These are phyloP conservation scores for Bovichtus diacanthus DNA, from an alignment of 2,797 vertebrate genomes.

Conservation along the genomic window DNA sequence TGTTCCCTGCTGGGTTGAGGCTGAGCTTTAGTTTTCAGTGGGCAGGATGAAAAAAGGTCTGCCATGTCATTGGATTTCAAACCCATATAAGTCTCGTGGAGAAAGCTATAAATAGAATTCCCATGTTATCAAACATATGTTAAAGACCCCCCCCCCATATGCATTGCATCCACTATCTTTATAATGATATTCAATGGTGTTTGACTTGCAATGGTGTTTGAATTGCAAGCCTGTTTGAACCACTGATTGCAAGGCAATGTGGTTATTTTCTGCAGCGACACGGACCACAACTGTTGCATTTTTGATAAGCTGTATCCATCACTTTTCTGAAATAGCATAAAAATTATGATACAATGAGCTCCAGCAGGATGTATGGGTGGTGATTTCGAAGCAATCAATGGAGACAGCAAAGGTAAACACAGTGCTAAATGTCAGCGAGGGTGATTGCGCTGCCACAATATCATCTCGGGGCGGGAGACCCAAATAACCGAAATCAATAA, in stretches of 20 bases:
- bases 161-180: conserved; percentile 26
- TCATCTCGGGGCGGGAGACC: conserved; percentile 67
- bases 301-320: conserved; percentile 78
- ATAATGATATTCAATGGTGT: conserved; percentile 48
- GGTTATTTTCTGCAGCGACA: conserved; percentile 58
- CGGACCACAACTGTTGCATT: conserved; percentile 70
- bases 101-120: conserved; percentile 39
- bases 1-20: conserved; percentile 32
- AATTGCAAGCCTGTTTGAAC: conserved; percentile 48
- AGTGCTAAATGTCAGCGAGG: conserved; percentile 81
- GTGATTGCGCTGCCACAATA: conserved; percentile 78
- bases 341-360: conserved; percentile 71
- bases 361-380: conserved; percentile 63
- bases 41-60: conserved; percentile 13
- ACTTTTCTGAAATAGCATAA: conserved; percentile 58
- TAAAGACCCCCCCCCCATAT: conserved; percentile 16
- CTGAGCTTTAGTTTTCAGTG: conserved; percentile 31
- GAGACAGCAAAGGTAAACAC: conserved; percentile 81
- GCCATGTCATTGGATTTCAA: conserved; percentile 20
- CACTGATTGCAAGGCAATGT: conserved; percentile 61
- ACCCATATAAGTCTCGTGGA: conserved; percentile 14
- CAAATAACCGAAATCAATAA: conserved; percentile 84
- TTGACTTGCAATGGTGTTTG: conserved; percentile 62
- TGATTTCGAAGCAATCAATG: conserved; percentile 80
- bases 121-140: conserved; percentile 30